These are phyloP conservation scores for Numenius arquata DNA, from an alignment of 2,113 vertebrate species.

Conservation along the genomic window DNA sequence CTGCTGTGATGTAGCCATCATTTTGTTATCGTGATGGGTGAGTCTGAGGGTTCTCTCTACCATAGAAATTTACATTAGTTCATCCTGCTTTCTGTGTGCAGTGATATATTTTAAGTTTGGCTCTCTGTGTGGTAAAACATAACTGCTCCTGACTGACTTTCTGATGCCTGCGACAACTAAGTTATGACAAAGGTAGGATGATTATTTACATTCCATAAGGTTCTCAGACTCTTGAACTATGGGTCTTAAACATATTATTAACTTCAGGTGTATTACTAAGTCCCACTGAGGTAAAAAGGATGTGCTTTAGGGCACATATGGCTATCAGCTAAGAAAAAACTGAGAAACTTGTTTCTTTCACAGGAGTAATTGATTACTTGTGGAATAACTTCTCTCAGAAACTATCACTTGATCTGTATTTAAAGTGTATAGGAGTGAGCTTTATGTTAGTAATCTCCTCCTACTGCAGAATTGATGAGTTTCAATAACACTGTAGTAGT, in stretches of 20 bases:
- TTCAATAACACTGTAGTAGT: background rate
- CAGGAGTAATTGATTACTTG: constrained; percentile 18
- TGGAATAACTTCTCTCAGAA: constrained; percentile 27
- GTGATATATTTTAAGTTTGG: background rate
- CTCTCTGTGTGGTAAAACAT: background rate
- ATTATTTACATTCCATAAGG: background rate
- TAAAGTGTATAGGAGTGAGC: background rate
- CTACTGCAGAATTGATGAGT: constrained; percentile 29
- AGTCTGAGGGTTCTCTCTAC: background rate
- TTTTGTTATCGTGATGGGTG: background rate
- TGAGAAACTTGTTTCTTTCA: constrained; percentile 7
- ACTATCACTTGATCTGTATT: constrained; percentile 13
- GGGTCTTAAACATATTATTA: background rate
- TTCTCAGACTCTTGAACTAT: background rate
- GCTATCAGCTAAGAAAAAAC: background rate
- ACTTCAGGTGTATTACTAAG: background rate
- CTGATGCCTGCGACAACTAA: background rate
- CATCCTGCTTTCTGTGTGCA: background rate
- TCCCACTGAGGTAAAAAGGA: background rate
- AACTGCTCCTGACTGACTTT: background rate
- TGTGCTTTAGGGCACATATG: constrained; percentile 4
- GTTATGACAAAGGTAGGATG: background rate
- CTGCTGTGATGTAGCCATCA: background rate
- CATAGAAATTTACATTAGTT: background rate
- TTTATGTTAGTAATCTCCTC: constrained; percentile 8